Evolutionary conservation across 2,888 invertebrate species (phyloP).

Genomic region (Ganaspis brasiliensis): DNA sequence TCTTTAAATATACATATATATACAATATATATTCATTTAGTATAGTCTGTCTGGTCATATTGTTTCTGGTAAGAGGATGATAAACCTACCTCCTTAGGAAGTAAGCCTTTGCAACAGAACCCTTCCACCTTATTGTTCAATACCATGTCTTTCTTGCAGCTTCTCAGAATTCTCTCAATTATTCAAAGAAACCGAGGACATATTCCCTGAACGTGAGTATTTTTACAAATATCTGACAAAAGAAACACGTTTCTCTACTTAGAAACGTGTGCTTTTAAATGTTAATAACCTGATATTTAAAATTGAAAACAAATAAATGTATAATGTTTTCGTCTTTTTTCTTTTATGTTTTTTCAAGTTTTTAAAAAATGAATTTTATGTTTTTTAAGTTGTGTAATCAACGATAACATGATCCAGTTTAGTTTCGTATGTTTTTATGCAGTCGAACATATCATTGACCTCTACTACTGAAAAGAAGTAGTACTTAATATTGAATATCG

Average conservation of each 20-base stretch:
- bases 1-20: not conserved
- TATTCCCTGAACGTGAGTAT: not conserved
- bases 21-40: conserved; percentile 50
- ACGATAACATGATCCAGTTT: too few species aligned
- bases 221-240: not conserved
- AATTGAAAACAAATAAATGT: too few species aligned
- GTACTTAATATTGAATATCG: too few species aligned
- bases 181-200: not conserved
- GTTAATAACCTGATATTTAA: too few species aligned
- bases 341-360: too few species aligned
- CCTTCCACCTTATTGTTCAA: conserved; percentile 26
- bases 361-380: too few species aligned
- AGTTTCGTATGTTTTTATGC: too few species aligned
- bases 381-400: too few species aligned
- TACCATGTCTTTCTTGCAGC: conserved; percentile 26
- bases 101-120: conserved; percentile 10
- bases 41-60: conserved; percentile 44
- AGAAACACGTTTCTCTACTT: not conserved
- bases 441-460: too few species aligned
- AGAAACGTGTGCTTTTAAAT: not conserved
- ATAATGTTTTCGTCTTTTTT: too few species aligned
- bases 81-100: conserved; percentile 8
- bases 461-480: too few species aligned
- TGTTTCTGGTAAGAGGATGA: conserved; percentile 24
- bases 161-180: not conserved